Conservation (phyloP, 2,888 invertebrate genomes). For the Lasioglossum pauxillum region DNA sequence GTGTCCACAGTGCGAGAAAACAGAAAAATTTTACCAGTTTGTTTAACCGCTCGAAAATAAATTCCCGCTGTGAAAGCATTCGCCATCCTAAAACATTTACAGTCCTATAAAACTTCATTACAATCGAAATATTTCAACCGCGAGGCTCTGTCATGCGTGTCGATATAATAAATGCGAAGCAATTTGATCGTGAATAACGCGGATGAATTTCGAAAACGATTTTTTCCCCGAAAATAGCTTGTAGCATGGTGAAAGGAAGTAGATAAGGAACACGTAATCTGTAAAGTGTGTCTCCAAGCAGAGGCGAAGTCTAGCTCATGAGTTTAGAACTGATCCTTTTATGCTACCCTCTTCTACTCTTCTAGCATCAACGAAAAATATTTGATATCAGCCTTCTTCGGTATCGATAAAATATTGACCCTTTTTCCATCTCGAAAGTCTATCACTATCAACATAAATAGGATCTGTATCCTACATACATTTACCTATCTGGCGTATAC, state of each 20-base stretch:
- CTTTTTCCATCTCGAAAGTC: conserved; percentile 39
- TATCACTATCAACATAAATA: conserved; percentile 50
- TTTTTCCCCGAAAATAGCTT: neutral
- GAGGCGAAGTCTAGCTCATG: neutral
- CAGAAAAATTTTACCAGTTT: neutral
- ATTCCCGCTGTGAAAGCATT: neutral
- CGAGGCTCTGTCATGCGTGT: neutral
- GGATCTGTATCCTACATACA: conserved; percentile 31
- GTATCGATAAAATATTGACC: conserved; percentile 52
- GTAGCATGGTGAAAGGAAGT: neutral
- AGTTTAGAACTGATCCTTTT: neutral
- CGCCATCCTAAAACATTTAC: neutral
- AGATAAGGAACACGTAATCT: neutral
- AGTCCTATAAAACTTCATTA: neutral
- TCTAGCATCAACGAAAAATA: conserved; percentile 30
- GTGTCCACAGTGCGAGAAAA: neutral
- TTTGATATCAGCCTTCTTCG: conserved; percentile 23
- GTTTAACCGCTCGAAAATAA: neutral
- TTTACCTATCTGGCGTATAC: conserved; percentile 14
- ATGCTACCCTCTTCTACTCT: conserved; percentile 4
- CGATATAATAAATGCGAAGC: neutral
- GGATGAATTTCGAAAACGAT: neutral
- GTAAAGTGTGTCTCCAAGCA: neutral
- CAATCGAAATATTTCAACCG: neutral
- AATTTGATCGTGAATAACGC: neutral